Percentiles rank a stretch among this genome's conserved stretches.
Conservation (phyloP, 2,113 vertebrate genomes). For the Tapirus terrestris region DNA sequence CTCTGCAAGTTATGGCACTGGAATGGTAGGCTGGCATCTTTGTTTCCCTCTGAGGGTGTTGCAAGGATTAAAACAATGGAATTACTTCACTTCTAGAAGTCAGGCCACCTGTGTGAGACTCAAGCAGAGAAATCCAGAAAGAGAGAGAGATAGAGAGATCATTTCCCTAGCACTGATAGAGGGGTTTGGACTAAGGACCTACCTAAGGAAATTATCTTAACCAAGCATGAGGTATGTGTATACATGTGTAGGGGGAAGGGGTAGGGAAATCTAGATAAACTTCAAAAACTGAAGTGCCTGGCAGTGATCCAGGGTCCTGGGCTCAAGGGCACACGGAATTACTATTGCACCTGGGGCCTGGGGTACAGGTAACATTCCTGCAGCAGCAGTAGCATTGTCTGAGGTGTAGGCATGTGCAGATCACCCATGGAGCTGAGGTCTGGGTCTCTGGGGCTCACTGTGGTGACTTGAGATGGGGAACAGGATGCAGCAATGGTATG, state of each 20-base stretch:
- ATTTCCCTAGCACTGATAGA: slow-evolving; percentile 50
- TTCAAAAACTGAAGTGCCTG: neutral
- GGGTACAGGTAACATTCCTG: neutral
- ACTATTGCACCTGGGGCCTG: neutral
- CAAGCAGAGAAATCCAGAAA: neutral
- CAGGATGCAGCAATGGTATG: neutral
- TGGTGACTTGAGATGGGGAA: neutral
- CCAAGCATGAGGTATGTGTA: neutral
- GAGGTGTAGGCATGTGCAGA: neutral
- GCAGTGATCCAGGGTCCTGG: neutral
- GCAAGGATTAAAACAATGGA: neutral
- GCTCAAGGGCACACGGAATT: neutral
- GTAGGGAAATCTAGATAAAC: neutral
- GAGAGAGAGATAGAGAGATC: neutral
- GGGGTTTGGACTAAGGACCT: neutral
- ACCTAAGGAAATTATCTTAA: neutral
- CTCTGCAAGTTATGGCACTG: neutral
- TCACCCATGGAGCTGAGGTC: neutral
- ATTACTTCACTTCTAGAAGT: neutral
- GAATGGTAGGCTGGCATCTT: neutral
- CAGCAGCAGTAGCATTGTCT: neutral
- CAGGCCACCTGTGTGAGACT: neutral
- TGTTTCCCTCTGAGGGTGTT: neutral
- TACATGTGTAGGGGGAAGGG: neutral
- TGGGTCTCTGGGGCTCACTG: neutral